Percentiles rank a stretch among this genome's conserved stretches.
phyloP scores from a whole-genome alignment of 1,140 invertebrate genomes.

The Colletes gigas region DNA sequence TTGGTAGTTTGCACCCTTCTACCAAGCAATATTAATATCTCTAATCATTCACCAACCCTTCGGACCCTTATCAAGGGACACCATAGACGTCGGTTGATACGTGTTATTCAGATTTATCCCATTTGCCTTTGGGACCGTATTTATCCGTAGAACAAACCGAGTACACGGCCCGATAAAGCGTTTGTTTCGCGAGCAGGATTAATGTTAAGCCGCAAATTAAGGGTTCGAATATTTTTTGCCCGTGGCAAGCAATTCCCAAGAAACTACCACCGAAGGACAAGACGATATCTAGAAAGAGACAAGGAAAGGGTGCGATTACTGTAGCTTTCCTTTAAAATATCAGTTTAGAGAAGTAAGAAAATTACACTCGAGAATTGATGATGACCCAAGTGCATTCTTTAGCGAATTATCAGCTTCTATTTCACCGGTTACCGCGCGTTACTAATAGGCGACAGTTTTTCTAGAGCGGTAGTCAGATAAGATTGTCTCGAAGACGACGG shows the following conservation, averaged over 20 bases:
- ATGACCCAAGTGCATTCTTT: not conserved
- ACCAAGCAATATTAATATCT: constrained; percentile 78
- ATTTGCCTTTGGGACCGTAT: constrained; percentile 72
- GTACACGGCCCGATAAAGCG: constrained; percentile 69
- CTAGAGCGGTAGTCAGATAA: constrained; percentile 61
- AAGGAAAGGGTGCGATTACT: not conserved
- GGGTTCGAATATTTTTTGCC: constrained; percentile 45
- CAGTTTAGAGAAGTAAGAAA: too few species aligned
- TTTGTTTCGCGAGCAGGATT: constrained; percentile 69
- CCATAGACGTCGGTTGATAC: constrained; percentile 73
- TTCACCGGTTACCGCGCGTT: constrained; percentile 40
- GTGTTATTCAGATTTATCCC: constrained; percentile 79
- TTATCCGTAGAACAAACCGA: constrained; percentile 73
- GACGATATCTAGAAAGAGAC: too few species aligned
- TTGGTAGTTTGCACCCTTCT: constrained; percentile 70
- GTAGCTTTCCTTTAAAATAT: not conserved
- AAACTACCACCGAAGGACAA: too few species aligned
- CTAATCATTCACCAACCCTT: constrained; percentile 80
- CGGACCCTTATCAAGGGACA: constrained; percentile 78
- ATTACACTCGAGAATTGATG: not conserved
- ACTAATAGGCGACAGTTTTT: constrained; percentile 64
- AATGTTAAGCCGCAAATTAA: constrained; percentile 62
- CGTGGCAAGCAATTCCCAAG: not conserved
- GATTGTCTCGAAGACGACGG: constrained; percentile 51
- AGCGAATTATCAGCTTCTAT: constrained; percentile 71